A percentile compares a stretch with the other conserved stretches of the same genome.
These are phyloP conservation scores for Artemia franciscana DNA, from an alignment of 1,140 invertebrate genomes.

Conservation along the genomic window DNA sequence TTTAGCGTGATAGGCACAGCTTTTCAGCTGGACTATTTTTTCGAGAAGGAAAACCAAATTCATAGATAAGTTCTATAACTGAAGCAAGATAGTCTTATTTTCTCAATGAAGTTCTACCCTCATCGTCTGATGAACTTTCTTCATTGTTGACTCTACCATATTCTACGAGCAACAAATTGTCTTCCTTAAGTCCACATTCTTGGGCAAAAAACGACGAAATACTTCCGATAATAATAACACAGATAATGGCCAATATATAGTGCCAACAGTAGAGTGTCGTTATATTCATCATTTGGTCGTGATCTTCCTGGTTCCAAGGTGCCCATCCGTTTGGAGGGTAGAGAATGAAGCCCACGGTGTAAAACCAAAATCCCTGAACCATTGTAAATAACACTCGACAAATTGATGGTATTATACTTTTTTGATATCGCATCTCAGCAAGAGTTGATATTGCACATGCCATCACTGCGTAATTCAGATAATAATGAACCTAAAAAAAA, in stretches of 20 bases:
- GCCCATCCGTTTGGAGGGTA: constrained; percentile 22
- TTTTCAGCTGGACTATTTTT: no score
- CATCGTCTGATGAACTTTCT: no score
- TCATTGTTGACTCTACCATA: no score
- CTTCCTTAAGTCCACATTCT: no score
- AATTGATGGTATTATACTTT: constrained; percentile 20
- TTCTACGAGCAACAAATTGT: no score
- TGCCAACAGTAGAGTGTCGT: constrained; percentile 26
- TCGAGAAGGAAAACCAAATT: no score
- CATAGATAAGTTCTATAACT: no score
- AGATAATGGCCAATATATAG: constrained; percentile 16
- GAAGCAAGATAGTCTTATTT: no score
- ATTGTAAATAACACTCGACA: constrained; percentile 20
- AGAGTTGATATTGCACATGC: constrained; percentile 15
- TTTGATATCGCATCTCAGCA: constrained; percentile 21
- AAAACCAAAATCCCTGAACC: constrained; percentile 29
- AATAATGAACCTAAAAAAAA: constrained; percentile 23
- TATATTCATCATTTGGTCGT: constrained; percentile 25
- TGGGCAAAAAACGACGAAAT: no score
- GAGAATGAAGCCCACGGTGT: constrained; percentile 26
- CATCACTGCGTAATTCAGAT: constrained; percentile 22
- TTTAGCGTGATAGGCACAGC: no score
- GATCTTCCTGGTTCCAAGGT: constrained; percentile 22
- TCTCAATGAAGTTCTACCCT: no score
- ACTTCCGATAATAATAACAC: constrained; percentile 18